Evolutionary conservation across 2,888 invertebrate genomes (phyloP), one percentile per base, ranked within the genome.

Genomic region (Lasioglossum figueresi): DNA sequence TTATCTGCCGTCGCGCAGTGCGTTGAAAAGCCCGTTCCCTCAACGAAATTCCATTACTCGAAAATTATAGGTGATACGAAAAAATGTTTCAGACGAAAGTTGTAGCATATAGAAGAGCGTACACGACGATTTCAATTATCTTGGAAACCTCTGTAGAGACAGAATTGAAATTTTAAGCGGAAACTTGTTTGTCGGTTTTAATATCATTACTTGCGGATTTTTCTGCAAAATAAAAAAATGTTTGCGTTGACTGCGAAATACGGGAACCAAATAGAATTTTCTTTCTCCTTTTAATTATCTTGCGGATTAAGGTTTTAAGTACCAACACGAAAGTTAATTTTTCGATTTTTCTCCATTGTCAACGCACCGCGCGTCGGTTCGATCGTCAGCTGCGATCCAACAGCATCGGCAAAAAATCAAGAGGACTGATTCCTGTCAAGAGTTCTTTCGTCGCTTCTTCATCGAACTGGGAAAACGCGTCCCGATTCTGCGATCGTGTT

Each of bases 391-490:
- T 34, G 4, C 27, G 27, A n/a, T 19, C 8, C 19, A n/a, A 72
- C 34, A 16, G 31, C 2, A 16, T n/a, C 16, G 16, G 19, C 45
- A 66, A 56, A 70, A 37, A 81, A 75, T 82, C 66, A 72, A 59
- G 71, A 37, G 59, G 34, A 37, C n/a, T 70, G 71, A n/a, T 23
- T 52, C 27, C 48, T 59, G 48, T 34, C 68, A 31, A 27, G 37
- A n/a, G 19, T 59, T 70, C 66, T 78, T 71, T 70, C 43, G 16
- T 43, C n/a, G 23, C 4, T 79, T 80, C 79, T 63, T 79, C 75
- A 19, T 80, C 76, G 79, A 45, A 71, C 76, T 68, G 70, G 76
- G 40, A 23, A 71, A 73, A 70, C 83, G 56, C 77, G 82, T 14
- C 56, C 34, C 27, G 45, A 40, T 63, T 73, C 52, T 52, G 16